These are phyloP conservation scores for Gymnosoma rotundatum DNA, from an alignment of 2,888 invertebrate genomes.

Conservation along the genomic window DNA sequence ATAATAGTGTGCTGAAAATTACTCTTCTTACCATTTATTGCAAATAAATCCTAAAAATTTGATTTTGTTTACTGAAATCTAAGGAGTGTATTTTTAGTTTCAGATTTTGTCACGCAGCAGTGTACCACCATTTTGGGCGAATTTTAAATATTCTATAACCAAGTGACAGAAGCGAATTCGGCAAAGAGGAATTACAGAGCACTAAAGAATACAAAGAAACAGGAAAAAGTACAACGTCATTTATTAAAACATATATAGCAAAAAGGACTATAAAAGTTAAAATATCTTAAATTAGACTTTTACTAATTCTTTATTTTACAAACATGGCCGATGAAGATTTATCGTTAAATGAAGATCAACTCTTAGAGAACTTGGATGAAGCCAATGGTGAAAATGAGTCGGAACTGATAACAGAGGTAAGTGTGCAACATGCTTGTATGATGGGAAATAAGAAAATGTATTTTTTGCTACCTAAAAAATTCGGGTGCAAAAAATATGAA, in stretches of 20 bases:
- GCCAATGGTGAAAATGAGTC: slow-evolving; percentile 82
- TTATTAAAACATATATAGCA: slow-evolving; percentile 31
- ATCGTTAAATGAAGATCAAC: slow-evolving; percentile 82
- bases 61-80: neutral
- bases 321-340: slow-evolving; percentile 82
- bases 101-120: slow-evolving; percentile 36
- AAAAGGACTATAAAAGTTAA: slow-evolving; percentile 26
- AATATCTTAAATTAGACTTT: neutral
- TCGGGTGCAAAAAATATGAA: slow-evolving; percentile 48
- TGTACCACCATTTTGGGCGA: slow-evolving; percentile 67
- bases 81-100: slow-evolving; percentile 40
- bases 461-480: slow-evolving; percentile 55
- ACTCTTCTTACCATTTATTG: slow-evolving; percentile 16
- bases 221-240: slow-evolving; percentile 61
- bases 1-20: neutral
- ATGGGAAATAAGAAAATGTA: slow-evolving; percentile 71
- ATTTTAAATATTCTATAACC: slow-evolving; percentile 25
- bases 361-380: slow-evolving; percentile 82
- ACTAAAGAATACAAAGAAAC: slow-evolving; percentile 42
- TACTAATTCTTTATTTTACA: neutral
- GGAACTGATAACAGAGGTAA: slow-evolving; percentile 81
- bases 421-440: slow-evolving; percentile 61
- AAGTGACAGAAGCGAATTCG: slow-evolving; percentile 56
- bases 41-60: neutral
- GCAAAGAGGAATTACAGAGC: slow-evolving; percentile 40